Evolutionary conservation across 37 sponge, comb jelly and placozoan genomes (phyloP), one percentile per base, ranked within the genome.

Genomic region (Ianthella basta): DNA sequence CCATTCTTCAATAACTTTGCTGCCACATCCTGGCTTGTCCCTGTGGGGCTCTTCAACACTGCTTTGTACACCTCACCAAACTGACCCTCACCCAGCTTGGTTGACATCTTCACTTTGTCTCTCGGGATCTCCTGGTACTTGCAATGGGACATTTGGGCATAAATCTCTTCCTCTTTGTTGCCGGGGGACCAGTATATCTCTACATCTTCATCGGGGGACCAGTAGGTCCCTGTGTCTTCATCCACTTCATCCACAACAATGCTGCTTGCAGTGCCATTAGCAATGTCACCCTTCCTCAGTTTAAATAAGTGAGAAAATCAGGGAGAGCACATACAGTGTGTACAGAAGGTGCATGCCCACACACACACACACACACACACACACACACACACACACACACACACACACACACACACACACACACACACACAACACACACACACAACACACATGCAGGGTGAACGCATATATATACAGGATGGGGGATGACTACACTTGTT

Each of bases 351-450:
- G 15, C n/a, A n/a, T n/a, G n/a, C n/a, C n/a, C 66, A 64, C 20
- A 64, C 66, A 64, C 66, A 64, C 66, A 64, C 66, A 20, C 20
- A 64, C 66, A 64, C 66, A 64, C 66, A 64, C 66, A 64, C 66
- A 64, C 66, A 64, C 66, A 64, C 66, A 64, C 66, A 64, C 66
- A 64, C 66, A 64, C 66, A 64, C 14, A 64, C 66, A 64, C 66
- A 64, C 66, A 64, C 66, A 64, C 66, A 64, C 66, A 64, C 66
- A 64, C 66, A 64, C 66, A 64, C 66, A 64, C 66, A 64, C 66
- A 64, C 66, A 64, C 14, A 64, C 66, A 64, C 66, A 64, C 66
- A 64, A 64, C 66, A 64, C 23, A 16, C 23, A 64, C 66, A 64
- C 66, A 64, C 23, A 16, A 64, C 66, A 64, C 66, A 64, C 66